Conservation (phyloP, 2,113 vertebrate species). For the Plotosus lineatus region DNA sequence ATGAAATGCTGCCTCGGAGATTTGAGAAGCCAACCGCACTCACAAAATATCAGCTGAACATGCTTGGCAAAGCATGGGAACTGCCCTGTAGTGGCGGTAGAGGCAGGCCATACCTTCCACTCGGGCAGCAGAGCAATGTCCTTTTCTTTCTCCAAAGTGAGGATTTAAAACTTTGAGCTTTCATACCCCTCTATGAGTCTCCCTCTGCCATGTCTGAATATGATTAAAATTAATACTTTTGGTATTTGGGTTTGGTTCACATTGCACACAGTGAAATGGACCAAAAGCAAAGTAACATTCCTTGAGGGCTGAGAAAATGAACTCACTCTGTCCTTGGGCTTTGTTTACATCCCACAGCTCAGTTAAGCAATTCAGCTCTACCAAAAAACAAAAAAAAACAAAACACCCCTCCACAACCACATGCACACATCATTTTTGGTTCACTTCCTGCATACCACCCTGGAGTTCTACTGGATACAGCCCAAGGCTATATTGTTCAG, state of each 20-base stretch:
- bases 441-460: not conserved
- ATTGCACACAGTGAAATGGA: not conserved
- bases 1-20: not conserved
- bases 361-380: not conserved
- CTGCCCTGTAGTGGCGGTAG: not conserved
- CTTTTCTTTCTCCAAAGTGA: too few relatives aligned
- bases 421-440: not conserved
- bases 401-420: not conserved
- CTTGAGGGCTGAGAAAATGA: not conserved
- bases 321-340: not conserved
- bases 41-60: not conserved
- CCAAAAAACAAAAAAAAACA: not conserved
- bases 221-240: not conserved
- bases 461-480: not conserved
- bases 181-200: not conserved
- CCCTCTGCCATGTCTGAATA: not conserved
- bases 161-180: too few relatives aligned
- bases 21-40: not conserved
- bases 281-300: not conserved
- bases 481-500: not conserved
- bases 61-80: too few relatives aligned
- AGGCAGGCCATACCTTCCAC: not conserved
- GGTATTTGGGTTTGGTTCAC: not conserved
- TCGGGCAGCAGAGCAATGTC: not conserved
- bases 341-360: not conserved